Base-by-base conservation (phyloP, 1,140 invertebrate species). In the Trichonephila clavipes region DNA sequence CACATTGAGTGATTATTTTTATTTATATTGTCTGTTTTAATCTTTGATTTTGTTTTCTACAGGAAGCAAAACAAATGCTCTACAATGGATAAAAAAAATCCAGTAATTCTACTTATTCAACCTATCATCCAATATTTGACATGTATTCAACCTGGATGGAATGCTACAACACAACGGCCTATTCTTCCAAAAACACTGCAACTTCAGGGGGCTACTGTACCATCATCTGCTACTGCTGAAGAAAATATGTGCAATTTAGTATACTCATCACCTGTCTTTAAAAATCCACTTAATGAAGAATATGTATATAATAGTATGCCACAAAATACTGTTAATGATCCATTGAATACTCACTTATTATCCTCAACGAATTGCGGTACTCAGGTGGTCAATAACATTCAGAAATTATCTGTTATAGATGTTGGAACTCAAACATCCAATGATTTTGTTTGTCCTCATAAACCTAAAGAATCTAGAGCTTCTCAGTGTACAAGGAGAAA, bases 401-500 rank as follows among this genome's bases (percentile, higher is more conserved):
- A 40, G 21, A 66, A 77, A 34, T 6, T 34, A 58, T 90, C 51
- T 19, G 12, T 28, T 19, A 51, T 44, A 40, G 10, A 69, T 81
- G 28, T 19, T 90, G 34, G 4, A 58, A 90, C 89, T 62, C 92
- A 93, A 93, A 93, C 92, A 40, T 21, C 40, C 1, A 44, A 2
- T 34, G n/a, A 82, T 40, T 28, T 51, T 16, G 69, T 82, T 1
- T 28, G 14, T 88, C 61, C 58, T 58, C 1, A n/a, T 51, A 94
- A 94, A n/a, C 16, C 16, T 0, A 64, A 58, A 61, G 72, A 85
- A 72, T 94, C 93, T 19, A 24, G 86, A 28, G 93, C 87, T 64
- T 94, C 93, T 51, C 93, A 94, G 44, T 94, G 93, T n/a, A 21
- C 66, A 34, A 66, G 93, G 34, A n/a, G 61, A 44, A 85, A 66